phyloP scores from a whole-genome alignment of 2,888 invertebrate species.

The Tetragnatha montana region DNA sequence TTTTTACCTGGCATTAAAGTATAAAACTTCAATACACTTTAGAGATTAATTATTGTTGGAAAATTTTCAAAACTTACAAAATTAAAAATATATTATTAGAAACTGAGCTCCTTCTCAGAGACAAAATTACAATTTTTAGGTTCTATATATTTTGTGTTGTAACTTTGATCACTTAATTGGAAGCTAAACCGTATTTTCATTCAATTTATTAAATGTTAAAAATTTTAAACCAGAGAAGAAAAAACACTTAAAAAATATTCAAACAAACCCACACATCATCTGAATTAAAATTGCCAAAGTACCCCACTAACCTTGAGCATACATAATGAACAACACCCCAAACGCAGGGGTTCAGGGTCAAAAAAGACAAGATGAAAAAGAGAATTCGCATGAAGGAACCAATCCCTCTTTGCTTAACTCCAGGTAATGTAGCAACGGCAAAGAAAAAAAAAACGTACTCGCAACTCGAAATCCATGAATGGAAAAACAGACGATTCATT shows the following conservation, averaged over 20 bases:
- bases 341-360: not conserved
- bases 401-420: constrained; percentile 20
- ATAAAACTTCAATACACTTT: too few relatives aligned
- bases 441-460: not conserved
- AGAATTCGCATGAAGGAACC: not conserved
- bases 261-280: not conserved
- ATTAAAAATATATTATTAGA: too few relatives aligned
- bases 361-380: not conserved
- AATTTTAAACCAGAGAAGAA: not conserved
- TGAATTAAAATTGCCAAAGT: too few relatives aligned
- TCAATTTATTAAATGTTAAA: too few relatives aligned
- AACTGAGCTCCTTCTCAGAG: too few relatives aligned
- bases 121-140: too few relatives aligned
- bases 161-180: too few relatives aligned
- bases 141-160: too few relatives aligned
- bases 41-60: too few relatives aligned
- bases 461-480: not conserved
- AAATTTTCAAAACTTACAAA: too few relatives aligned
- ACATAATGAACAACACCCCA: not conserved
- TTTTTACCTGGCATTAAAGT: too few relatives aligned
- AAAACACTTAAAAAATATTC: not conserved
- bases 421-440: not conserved
- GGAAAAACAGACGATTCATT: constrained; percentile 22
- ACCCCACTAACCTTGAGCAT: not conserved
- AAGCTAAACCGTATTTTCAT: too few relatives aligned